Percentiles rank a stretch among this genome's conserved stretches.
Conservation (phyloP, 1,140 invertebrate species). For the Agrilus planipennis region DNA sequence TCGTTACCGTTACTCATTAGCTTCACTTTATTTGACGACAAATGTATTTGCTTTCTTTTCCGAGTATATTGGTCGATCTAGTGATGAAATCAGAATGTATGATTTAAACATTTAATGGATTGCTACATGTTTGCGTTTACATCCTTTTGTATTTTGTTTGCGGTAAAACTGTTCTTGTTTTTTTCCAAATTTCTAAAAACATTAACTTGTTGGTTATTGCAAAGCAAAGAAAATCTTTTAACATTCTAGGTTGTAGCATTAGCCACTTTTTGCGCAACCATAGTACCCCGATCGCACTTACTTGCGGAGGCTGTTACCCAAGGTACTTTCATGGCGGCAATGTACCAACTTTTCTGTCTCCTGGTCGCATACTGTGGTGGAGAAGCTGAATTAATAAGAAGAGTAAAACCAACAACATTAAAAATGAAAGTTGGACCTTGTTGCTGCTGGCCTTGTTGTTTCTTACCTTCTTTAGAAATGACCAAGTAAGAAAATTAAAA, state of each 20-base stretch:
- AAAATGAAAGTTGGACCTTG: slow-evolving; percentile 44
- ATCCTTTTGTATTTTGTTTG: too few species aligned
- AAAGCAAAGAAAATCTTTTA: too few species aligned
- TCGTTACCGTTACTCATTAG: too few species aligned
- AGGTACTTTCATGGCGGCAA: slow-evolving; percentile 45
- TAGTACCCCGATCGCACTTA: slow-evolving; percentile 46
- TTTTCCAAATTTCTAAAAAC: too few species aligned
- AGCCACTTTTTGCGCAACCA: slow-evolving; percentile 40
- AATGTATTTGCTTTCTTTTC: too few species aligned
- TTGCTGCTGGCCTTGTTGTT: slow-evolving; percentile 51
- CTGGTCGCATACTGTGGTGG: slow-evolving; percentile 49
- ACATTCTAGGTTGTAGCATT: slow-evolving; percentile 44
- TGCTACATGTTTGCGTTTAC: too few species aligned
- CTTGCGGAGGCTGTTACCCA: slow-evolving; percentile 49
- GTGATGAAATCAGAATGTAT: too few species aligned
- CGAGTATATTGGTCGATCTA: too few species aligned
- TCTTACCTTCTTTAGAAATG: slow-evolving; percentile 40
- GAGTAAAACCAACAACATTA: slow-evolving; percentile 35
- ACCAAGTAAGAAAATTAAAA: slow-evolving; percentile 40
- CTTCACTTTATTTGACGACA: too few species aligned
- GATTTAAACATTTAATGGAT: too few species aligned
- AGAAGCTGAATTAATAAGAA: slow-evolving; percentile 41
- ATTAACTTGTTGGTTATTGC: too few species aligned
- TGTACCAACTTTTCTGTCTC: slow-evolving; percentile 49
- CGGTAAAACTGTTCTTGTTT: too few species aligned